These are phyloP conservation scores for Polymixis lichenea DNA, from an alignment of 2,888 invertebrate species.

Conservation along the genomic window DNA sequence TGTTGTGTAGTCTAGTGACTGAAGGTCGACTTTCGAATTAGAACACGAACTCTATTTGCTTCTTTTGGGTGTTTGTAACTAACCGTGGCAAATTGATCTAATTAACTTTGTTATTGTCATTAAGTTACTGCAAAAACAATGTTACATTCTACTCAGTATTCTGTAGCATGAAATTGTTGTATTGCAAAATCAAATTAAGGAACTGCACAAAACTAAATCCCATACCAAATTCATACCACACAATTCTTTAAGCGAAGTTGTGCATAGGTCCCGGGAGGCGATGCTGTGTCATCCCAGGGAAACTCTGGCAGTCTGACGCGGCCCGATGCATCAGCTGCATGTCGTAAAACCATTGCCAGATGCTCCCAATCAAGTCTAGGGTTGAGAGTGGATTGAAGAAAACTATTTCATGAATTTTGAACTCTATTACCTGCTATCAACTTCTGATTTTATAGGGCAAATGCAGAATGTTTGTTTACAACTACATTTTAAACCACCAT, in stretches of 20 bases:
- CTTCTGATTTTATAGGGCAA: not conserved
- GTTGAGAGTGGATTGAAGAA: conserved; percentile 37
- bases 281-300: conserved; percentile 58
- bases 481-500: not conserved
- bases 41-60: conserved; percentile 77
- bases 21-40: conserved; percentile 64
- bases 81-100: conserved; percentile 61
- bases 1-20: conserved; percentile 55
- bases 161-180: not conserved
- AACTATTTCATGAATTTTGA: conserved; percentile 2
- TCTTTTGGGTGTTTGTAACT: conserved; percentile 64
- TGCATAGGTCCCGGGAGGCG: conserved; percentile 67
- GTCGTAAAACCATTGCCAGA: conserved; percentile 74
- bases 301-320: conserved; percentile 66
- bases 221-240: conserved; percentile 64
- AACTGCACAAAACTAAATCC: conserved; percentile 43
- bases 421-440: not conserved
- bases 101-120: conserved; percentile 51
- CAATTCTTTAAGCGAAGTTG: conserved; percentile 63
- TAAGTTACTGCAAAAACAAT: conserved; percentile 18
- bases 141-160: conserved; percentile 15
- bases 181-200: conserved; percentile 46
- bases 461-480: conserved; percentile 9
- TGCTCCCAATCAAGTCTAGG: conserved; percentile 77
- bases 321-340: conserved; percentile 68